phyloP scores from a whole-genome alignment of 2,113 vertebrate species.

The Felis catus region DNA sequence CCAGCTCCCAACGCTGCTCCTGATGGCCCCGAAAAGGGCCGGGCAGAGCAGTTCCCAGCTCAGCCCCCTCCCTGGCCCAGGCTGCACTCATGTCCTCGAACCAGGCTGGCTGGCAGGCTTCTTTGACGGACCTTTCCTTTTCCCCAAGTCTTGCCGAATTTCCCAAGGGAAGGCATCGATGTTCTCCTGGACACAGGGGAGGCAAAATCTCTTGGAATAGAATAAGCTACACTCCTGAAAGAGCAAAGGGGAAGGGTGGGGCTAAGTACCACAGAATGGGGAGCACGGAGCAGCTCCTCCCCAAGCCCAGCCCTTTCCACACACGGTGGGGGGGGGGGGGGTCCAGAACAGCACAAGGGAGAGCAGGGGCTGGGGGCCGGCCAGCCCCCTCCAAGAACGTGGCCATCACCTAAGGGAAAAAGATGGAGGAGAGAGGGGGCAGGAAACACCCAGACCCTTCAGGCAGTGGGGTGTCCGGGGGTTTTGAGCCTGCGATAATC shows the following conservation, averaged over 20 bases:
- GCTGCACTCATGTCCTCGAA: not conserved
- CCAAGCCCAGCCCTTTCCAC: not conserved
- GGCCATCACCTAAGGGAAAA: not conserved
- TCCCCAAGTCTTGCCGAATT: constrained; percentile 89
- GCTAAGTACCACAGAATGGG: not conserved
- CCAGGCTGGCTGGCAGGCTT: constrained; percentile 19
- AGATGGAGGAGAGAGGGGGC: not conserved
- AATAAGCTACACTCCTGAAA: constrained; percentile 93
- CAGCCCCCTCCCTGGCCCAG: rapidly evolving
- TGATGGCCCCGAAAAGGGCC: not conserved
- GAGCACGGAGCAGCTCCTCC: constrained; percentile 40
- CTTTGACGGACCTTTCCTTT: constrained; percentile 81
- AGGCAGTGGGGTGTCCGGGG: rapidly evolving
- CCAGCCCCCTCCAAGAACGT: not conserved
- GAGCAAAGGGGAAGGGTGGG: not conserved
- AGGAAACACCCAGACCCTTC: not conserved
- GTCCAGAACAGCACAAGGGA: not conserved
- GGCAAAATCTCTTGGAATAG: constrained; percentile 92
- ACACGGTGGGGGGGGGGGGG: rapidly evolving
- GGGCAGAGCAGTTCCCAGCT: rapidly evolving
- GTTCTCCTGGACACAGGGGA: constrained; percentile 89
- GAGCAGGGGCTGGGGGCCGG: not conserved
- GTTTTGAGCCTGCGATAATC: too few species aligned
- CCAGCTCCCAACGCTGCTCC: not conserved
- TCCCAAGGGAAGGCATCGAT: constrained; percentile 90